phyloP scores from a whole-genome alignment of 2,797 vertebrate genomes.

The Manis pentadactyla region DNA sequence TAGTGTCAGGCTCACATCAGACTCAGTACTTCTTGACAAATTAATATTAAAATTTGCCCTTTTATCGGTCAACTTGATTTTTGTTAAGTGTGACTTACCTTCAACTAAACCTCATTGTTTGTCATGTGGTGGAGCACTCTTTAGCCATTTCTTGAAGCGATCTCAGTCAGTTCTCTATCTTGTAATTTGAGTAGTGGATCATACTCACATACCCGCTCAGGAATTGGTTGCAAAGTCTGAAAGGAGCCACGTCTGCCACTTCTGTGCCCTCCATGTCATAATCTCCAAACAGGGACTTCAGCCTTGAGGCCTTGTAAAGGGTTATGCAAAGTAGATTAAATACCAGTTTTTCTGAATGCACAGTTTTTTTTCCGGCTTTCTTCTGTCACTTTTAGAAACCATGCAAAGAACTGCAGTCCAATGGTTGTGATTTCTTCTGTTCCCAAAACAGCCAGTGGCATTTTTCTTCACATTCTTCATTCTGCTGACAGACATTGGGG shows the following conservation, averaged over 20 bases:
- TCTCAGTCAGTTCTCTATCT: neutral
- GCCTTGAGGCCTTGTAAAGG: neutral
- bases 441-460: neutral
- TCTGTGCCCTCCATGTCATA: neutral
- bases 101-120: neutral
- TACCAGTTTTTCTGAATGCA: neutral
- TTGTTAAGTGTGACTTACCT: neutral
- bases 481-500: slow-evolving; percentile 19
- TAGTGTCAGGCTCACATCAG: neutral
- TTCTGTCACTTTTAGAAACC: slow-evolving; percentile 39
- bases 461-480: neutral
- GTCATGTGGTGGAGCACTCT: neutral
- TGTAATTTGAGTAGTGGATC: neutral
- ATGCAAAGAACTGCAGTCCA: neutral
- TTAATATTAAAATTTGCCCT: neutral
- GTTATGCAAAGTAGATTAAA: slow-evolving; percentile 2
- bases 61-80: slow-evolving; percentile 42
- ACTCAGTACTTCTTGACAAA: slow-evolving; percentile 8
- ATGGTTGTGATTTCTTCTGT: neutral
- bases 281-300: neutral
- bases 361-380: neutral
- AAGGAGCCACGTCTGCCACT: neutral
- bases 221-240: neutral
- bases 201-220: neutral
- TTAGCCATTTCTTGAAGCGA: neutral